A percentile compares a stretch with the other conserved stretches of the same genome.
Conservation (phyloP, 2,888 invertebrate genomes). For the Clivina fossor region DNA sequence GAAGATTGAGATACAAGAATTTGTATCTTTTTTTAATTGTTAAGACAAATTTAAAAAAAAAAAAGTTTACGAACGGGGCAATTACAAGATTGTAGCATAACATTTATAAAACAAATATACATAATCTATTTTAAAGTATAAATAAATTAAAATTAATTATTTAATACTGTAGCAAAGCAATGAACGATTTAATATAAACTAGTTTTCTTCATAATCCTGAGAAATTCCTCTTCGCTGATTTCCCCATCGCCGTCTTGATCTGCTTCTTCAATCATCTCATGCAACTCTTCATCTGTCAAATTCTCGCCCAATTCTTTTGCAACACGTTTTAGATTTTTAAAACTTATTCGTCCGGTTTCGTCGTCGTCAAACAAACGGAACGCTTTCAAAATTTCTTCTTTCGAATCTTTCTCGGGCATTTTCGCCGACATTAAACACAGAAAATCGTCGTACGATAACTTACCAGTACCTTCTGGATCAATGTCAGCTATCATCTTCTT, state of each 20-base stretch:
- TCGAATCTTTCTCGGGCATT: conserved; percentile 93
- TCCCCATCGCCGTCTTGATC: conserved; percentile 95
- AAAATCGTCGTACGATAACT: conserved; percentile 87
- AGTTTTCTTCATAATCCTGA: conserved; percentile 97
- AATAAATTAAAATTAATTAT: too few species aligned
- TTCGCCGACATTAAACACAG: conserved; percentile 85
- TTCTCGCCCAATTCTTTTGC: conserved; percentile 94
- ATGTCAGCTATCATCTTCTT: conserved; percentile 91
- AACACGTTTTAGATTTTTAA: conserved; percentile 92
- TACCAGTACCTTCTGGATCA: conserved; percentile 83
- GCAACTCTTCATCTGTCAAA: conserved; percentile 93
- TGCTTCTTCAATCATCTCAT: conserved; percentile 98
- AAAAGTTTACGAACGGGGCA: too few species aligned
- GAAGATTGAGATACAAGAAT: too few species aligned
- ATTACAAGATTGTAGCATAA: too few species aligned
- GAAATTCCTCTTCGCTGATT: conserved; percentile 92
- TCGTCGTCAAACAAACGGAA: conserved; percentile 97
- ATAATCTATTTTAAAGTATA: too few species aligned
- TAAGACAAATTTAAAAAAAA: too few species aligned
- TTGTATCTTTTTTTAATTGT: too few species aligned
- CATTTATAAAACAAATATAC: too few species aligned
- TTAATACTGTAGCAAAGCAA: conserved; percentile 6
- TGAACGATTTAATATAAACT: conserved; percentile 74
- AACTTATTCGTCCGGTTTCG: conserved; percentile 93
- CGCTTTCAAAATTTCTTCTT: conserved; percentile 96